Evolutionary conservation across 2,797 vertebrate species (phyloP).

Genomic region (Nannoperca obscura): DNA sequence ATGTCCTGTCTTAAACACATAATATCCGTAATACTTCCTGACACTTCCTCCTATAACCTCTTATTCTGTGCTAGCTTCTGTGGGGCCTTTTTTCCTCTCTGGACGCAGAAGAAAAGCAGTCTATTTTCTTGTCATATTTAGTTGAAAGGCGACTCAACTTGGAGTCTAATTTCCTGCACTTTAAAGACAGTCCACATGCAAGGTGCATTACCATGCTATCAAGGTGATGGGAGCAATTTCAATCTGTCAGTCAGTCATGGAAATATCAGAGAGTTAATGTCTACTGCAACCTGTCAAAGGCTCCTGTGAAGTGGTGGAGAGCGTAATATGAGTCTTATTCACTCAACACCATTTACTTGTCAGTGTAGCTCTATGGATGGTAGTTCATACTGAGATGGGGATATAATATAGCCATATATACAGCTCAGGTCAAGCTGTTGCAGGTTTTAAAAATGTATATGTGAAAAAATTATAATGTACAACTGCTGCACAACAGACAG

Average conservation of each 20-base stretch:
- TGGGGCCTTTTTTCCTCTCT: constrained; percentile 62
- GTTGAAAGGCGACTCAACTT: constrained; percentile 80
- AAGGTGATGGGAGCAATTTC: constrained; percentile 83
- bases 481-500: constrained; percentile 8
- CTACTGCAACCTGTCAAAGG: constrained; percentile 74
- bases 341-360: constrained; percentile 77
- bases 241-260: constrained; percentile 79
- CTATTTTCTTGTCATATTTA: constrained; percentile 84
- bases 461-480: background rate
- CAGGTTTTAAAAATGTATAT: constrained; percentile 10
- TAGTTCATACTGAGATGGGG: constrained; percentile 58
- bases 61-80: constrained; percentile 74
- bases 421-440: constrained; percentile 34
- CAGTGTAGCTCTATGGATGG: constrained; percentile 62
- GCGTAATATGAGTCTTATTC: constrained; percentile 78
- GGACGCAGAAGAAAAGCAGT: constrained; percentile 77
- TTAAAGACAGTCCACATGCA: constrained; percentile 81
- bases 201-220: constrained; percentile 83
- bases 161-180: constrained; percentile 84
- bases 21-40: constrained; percentile 83
- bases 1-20: constrained; percentile 80
- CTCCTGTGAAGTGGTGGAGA: constrained; percentile 65
- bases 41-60: constrained; percentile 81
- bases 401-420: constrained; percentile 42
- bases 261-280: constrained; percentile 80